These are phyloP conservation scores for Actinopyga echinites DNA, from an alignment of 53 echinoderm and acorn worm genomes.

Conservation along the genomic window DNA sequence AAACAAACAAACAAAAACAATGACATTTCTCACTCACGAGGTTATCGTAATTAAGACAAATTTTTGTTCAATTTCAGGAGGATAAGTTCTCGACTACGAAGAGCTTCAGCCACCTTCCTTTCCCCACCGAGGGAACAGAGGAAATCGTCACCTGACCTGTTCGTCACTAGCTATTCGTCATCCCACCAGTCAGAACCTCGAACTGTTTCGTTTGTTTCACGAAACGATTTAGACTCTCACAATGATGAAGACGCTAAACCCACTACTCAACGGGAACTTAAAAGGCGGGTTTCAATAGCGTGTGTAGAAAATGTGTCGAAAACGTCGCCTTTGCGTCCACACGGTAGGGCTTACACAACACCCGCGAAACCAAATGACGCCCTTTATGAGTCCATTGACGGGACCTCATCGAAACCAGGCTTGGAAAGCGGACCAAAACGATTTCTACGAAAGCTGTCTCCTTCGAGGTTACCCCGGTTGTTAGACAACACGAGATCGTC, in stretches of 20 bases:
- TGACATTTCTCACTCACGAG: too few relatives aligned
- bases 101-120: not conserved
- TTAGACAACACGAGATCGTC: not conserved
- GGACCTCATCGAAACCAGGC: not conserved
- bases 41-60: too few relatives aligned
- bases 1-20: too few relatives aligned
- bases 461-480: not conserved
- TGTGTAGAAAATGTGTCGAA: not conserved
- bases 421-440: conserved; percentile 8
- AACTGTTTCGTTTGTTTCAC: not conserved
- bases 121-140: not conserved
- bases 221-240: not conserved
- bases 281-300: not conserved
- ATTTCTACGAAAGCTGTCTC: conserved; percentile 18
- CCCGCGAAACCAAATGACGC: conserved; percentile 14
- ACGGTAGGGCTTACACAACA: conserved; percentile 8
- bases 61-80: not conserved
- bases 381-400: conserved; percentile 32
- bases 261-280: not conserved
- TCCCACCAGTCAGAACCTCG: not conserved
- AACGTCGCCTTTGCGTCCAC: not conserved
- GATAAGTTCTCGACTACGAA: conserved; percentile 14
- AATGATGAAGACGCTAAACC: not conserved
- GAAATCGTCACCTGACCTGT: not conserved
- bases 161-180: conserved; percentile 6